Evolutionary conservation across 2,888 invertebrate genomes (phyloP).

Genomic region (Sarcophaga carnaria): DNA sequence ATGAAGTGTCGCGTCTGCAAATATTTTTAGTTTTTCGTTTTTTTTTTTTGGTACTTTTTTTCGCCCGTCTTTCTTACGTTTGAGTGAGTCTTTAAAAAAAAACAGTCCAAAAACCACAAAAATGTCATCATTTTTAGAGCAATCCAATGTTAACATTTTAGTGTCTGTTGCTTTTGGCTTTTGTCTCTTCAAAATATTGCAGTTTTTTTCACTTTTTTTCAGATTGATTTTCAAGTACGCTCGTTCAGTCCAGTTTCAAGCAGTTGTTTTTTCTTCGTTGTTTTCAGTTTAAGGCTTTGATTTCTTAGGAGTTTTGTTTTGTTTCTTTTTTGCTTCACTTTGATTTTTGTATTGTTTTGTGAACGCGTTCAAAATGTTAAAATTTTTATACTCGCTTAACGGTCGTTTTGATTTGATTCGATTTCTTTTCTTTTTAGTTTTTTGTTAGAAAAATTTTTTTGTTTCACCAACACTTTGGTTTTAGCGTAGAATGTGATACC

Average conservation of each 20-base stretch:
- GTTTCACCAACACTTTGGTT: conserved; percentile 60
- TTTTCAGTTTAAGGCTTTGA: conserved; percentile 51
- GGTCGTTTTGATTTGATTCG: neutral
- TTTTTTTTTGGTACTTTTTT: conserved; percentile 34
- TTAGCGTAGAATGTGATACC: conserved; percentile 69
- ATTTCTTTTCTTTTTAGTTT: neutral
- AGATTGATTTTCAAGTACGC: conserved; percentile 52
- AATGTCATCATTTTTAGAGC: conserved; percentile 70
- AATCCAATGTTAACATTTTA: conserved; percentile 54
- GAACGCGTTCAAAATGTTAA: conserved; percentile 65
- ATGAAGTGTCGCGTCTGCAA: conserved; percentile 72
- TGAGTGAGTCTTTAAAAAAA: conserved; percentile 45
- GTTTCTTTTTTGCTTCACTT: conserved; percentile 20
- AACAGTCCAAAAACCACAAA: conserved; percentile 63
- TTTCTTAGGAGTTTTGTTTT: conserved; percentile 43
- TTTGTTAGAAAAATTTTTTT: conserved; percentile 35
- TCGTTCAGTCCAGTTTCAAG: conserved; percentile 47
- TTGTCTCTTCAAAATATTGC: neutral
- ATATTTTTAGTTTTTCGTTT: conserved; percentile 60
- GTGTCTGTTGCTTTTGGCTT: conserved; percentile 32
- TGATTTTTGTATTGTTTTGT: conserved; percentile 34
- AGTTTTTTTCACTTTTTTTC: conserved; percentile 39
- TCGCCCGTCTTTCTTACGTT: conserved; percentile 14
- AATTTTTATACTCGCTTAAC: conserved; percentile 45
- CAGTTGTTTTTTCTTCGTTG: conserved; percentile 31